Conservation (phyloP, 2,797 vertebrate species). For the Poecilia gillii region DNA sequence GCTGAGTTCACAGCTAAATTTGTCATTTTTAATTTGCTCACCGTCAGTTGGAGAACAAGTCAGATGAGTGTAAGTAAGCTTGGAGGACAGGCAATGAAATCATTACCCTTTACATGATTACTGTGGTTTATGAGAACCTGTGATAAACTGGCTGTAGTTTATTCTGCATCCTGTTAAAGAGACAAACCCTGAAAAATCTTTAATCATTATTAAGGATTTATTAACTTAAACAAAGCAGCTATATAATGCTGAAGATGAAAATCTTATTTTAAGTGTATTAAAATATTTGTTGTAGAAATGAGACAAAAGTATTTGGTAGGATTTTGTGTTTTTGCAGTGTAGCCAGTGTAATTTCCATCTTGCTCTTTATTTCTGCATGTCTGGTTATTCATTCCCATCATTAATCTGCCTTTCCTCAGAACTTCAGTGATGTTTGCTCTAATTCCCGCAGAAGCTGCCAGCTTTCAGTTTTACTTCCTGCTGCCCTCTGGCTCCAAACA, state of each 20-base stretch:
- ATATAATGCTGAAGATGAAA: too few species aligned
- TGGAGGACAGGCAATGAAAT: background rate
- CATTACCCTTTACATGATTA: background rate
- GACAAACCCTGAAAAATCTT: background rate
- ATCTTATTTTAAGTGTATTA: too few species aligned
- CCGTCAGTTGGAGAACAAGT: background rate
- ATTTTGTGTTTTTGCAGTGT: too few species aligned
- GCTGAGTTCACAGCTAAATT: background rate
- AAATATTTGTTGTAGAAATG: too few species aligned
- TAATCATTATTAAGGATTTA: too few species aligned
- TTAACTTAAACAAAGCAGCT: too few species aligned
- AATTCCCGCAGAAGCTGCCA: background rate
- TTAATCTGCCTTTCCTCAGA: conserved; percentile 17
- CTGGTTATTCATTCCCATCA: background rate
- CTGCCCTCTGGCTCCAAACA: background rate
- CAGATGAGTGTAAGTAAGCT: background rate
- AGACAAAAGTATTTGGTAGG: too few species aligned
- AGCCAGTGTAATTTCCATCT: background rate
- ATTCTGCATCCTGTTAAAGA: background rate
- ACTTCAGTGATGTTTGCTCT: conserved; percentile 4
- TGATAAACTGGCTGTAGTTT: background rate
- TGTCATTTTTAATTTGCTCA: background rate
- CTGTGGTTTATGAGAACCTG: background rate
- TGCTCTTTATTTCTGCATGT: conserved; percentile 4
- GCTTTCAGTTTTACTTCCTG: background rate